Evolutionary conservation across 2,888 invertebrate genomes (phyloP).

Genomic region (Eupithecia subfuscata): DNA sequence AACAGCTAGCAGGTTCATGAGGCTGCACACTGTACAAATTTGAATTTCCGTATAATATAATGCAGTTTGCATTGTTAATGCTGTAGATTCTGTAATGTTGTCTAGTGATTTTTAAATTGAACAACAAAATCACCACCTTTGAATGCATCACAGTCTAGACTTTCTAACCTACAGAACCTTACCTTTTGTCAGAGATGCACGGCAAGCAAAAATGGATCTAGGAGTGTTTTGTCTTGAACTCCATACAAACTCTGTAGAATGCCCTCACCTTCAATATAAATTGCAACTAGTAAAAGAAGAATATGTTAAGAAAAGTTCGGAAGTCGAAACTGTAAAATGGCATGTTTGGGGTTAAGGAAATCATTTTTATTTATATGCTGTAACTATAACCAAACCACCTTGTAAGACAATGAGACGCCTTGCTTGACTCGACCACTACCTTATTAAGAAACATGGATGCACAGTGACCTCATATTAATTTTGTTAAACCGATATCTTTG

Average conservation of each 20-base stretch:
- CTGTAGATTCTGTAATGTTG: neutral
- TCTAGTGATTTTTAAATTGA: neutral
- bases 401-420: neutral
- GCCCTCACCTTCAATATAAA: neutral
- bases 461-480: neutral
- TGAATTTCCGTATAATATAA: no score
- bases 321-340: neutral
- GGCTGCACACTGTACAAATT: no score
- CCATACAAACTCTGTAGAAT: neutral
- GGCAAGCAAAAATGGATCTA: neutral
- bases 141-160: neutral
- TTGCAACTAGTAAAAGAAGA: neutral
- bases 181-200: no score
- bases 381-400: neutral
- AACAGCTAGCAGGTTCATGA: no score
- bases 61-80: neutral
- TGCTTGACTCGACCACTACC: slow-evolving; percentile 12
- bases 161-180: no score
- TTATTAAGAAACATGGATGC: neutral
- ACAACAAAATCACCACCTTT: neutral
- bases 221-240: neutral
- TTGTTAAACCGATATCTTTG: neutral
- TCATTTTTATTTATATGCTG: neutral
- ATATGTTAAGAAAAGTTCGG: neutral
- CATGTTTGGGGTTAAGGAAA: neutral